phyloP scores from a whole-genome alignment of 2,797 vertebrate genomes.

The Rhadinocentrus ornatus region DNA sequence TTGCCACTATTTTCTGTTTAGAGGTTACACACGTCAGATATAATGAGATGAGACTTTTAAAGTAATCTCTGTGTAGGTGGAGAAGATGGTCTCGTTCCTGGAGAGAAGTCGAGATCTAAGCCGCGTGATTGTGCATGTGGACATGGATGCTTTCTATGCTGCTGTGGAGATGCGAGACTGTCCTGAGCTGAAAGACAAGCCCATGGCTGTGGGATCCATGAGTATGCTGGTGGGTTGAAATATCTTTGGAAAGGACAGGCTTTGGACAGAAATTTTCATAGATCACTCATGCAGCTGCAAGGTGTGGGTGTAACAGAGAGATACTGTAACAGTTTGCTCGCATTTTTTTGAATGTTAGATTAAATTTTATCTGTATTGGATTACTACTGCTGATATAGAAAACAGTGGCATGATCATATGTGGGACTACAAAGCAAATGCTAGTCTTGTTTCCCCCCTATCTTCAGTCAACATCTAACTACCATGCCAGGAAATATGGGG shows the following conservation, averaged over 20 bases:
- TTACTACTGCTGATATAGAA: background rate
- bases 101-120: constrained; percentile 88
- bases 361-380: background rate
- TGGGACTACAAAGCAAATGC: background rate
- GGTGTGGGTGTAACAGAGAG: background rate
- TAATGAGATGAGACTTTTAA: background rate
- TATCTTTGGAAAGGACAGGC: too few species aligned
- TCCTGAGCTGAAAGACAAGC: constrained; percentile 91
- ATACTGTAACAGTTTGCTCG: background rate
- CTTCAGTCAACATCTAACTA: constrained; percentile 97
- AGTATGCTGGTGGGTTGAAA: constrained; percentile 90
- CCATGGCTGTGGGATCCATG: constrained; percentile 96
- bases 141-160: constrained; percentile 99
- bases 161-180: constrained; percentile 96
- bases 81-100: constrained; percentile 82
- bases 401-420: background rate
- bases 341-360: background rate
- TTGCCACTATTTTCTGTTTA: background rate
- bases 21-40: background rate
- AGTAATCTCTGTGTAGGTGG: constrained; percentile 79
- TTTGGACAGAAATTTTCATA: background rate
- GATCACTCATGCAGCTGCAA: background rate
- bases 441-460: constrained; percentile 30
- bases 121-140: constrained; percentile 92
- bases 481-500: constrained; percentile 94